Percentiles rank a stretch among this genome's conserved stretches.
phyloP scores from a whole-genome alignment of 2,888 invertebrate genomes.

The Syritta pipiens region DNA sequence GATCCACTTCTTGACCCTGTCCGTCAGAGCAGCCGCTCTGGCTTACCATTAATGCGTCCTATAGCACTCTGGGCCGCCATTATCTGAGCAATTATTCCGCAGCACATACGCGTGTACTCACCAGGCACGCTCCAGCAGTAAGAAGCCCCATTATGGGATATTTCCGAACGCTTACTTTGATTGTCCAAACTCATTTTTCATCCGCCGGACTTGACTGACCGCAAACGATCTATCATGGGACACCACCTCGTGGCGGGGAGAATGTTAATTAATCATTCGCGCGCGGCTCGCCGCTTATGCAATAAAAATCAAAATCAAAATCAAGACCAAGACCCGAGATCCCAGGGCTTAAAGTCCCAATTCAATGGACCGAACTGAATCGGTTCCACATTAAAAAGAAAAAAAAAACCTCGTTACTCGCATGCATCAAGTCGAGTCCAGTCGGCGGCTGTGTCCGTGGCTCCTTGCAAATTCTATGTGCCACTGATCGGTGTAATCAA shows the following conservation, averaged over 20 bases:
- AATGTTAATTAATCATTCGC: constrained; percentile 67
- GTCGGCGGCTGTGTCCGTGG: not conserved
- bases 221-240: constrained; percentile 66
- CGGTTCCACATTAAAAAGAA: constrained; percentile 59
- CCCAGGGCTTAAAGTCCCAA: constrained; percentile 41
- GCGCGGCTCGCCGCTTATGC: constrained; percentile 52
- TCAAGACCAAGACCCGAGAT: not conserved
- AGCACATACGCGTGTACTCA: constrained; percentile 14
- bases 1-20: constrained; percentile 21
- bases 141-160: constrained; percentile 61
- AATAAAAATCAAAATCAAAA: constrained; percentile 49
- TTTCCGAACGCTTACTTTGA: constrained; percentile 66
- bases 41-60: not conserved
- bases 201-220: constrained; percentile 51
- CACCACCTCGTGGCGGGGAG: constrained; percentile 54
- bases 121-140: constrained; percentile 24
- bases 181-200: constrained; percentile 66
- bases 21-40: constrained; percentile 7
- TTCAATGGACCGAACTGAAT: constrained; percentile 57
- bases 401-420: constrained; percentile 30
- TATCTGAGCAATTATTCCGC: constrained; percentile 25
- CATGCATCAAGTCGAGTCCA: no score
- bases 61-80: not conserved
- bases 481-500: constrained; percentile 64
- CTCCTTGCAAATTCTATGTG: constrained; percentile 55